Evolutionary conservation across 2,113 vertebrate species (phyloP).

Genomic region (Mesembrinibis cayennensis): DNA sequence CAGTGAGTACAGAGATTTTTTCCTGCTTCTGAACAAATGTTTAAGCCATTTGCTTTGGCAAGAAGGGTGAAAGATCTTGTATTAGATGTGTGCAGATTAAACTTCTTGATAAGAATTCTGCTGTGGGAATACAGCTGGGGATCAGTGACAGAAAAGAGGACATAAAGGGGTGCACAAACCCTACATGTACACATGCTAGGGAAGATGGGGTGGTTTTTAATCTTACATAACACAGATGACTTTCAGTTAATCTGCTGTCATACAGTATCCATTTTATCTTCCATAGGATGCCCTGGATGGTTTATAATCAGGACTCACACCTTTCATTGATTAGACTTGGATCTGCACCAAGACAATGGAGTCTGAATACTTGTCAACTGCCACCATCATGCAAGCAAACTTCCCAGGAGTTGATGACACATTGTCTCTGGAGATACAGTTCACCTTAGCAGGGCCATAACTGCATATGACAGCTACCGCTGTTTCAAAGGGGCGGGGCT

Average conservation of each 20-base stretch:
- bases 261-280: background rate
- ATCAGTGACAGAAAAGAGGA: background rate
- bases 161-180: background rate
- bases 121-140: background rate
- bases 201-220: background rate
- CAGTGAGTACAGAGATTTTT: slow-evolving; percentile 53
- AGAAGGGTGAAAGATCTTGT: slow-evolving; percentile 47
- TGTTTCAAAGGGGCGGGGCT: background rate
- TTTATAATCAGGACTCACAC: background rate
- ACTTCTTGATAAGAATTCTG: slow-evolving; percentile 19
- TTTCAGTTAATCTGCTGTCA: background rate
- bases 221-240: background rate
- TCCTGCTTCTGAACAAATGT: slow-evolving; percentile 62
- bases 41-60: slow-evolving; percentile 66
- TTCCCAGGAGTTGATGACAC: background rate
- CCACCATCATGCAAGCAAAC: background rate
- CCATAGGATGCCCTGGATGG: background rate
- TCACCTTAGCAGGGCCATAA: background rate
- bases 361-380: background rate
- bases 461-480: background rate
- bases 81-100: slow-evolving; percentile 32
- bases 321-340: background rate
- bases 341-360: background rate
- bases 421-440: background rate
- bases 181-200: background rate